Evolutionary conservation across 2,888 invertebrate species (phyloP), one percentile per base, ranked within the genome.

Genomic region (Philonicus albiceps): DNA sequence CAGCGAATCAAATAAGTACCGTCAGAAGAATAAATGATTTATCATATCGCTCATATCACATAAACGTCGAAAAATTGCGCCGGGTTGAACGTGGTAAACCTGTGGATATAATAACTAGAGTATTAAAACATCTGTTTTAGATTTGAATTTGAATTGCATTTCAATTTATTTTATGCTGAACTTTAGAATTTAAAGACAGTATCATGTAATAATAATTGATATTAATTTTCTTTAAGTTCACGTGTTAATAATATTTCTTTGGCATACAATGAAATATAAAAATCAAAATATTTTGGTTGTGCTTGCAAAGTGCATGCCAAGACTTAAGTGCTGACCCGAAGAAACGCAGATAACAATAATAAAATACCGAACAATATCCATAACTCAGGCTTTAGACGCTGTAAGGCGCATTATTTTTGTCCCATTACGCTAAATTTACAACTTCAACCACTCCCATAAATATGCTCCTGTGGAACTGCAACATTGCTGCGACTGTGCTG

Each of bases 391-490:
- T 87, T 87, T 87, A 85, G 80, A 30, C 72, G 76, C 85, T 80
- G 31, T 86, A 86, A 86, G 87, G 78, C 87, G 84, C 86, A 87
- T 87, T 87, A 87, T 86, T 87, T 87, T 86, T 86, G 87, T 87
- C 87, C 87, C 87, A 86, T 87, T 87, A 87, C 85, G 78, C 43
- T 49, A 75, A 86, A 87, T 86, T 87, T 87, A 86, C 84, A 78
- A 55, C 84, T 73, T 19, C 40, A 76, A 85, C 84, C 86, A 73
- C 37, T 53, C 53, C 27, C 86, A 85, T 87, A 87, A 87, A 87
- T 86, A 86, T 86, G 37, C 76, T 78, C 27, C 11, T 40, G 27
- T 37, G 49, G 81, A 37, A 81, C 81, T 81, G 81, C 81, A 81
- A 81, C 55, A 81, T 81, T 81, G 81, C 55, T 81, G 34, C 64